Base-by-base conservation (phyloP, 2,797 vertebrate genomes). In the Macropodus opercularis region DNA sequence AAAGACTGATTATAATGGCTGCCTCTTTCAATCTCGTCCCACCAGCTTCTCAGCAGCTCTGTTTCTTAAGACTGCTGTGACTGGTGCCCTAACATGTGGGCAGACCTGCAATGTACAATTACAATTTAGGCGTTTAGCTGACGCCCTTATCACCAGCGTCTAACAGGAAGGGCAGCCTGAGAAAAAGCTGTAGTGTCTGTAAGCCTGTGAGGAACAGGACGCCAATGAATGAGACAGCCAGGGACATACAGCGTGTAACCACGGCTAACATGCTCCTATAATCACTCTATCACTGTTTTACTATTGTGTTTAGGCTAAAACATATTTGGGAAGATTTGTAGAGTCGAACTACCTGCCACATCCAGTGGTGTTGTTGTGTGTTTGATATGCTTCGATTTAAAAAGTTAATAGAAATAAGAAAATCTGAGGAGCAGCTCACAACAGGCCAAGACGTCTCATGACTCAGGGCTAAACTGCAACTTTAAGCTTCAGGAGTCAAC, bases 1-100 rank as follows among this genome's bases (percentile, higher is more conserved):
- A 91, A 88, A 87, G 88, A 87, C 66, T 87, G 86, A 89, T 89
- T 87, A 88, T 80, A 89, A 90, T 88, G 88, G 87, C 86, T 88
- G 89, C 88, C 87, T 85, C 76, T 79, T 87, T 87, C 75, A n/a
- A 91, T 91, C 88, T 86, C 83, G 13, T 89, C 88, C 79, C 59
- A 35, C 80, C 80, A 71, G 79, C 69, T 77, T 75, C 78, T 63
- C 75, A 17, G 76, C 67, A 11, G 67, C 69, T 77, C 53, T 69
- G 76, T 85, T 79, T 85, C 86, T 84, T 81, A 80, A 79, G 80
- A 72, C 68, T 42, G 61, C 79, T 75, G 74, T 81, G 82, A 85
- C 85, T 72, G 54, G 59, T 59, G 74, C 71, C 82, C 86, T 76
- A 85, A 86, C 82, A 67, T 79, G 82, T 82, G 78, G 82, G 85